phyloP scores from a whole-genome alignment of 2,888 invertebrate genomes.

The Leucoma salicis region DNA sequence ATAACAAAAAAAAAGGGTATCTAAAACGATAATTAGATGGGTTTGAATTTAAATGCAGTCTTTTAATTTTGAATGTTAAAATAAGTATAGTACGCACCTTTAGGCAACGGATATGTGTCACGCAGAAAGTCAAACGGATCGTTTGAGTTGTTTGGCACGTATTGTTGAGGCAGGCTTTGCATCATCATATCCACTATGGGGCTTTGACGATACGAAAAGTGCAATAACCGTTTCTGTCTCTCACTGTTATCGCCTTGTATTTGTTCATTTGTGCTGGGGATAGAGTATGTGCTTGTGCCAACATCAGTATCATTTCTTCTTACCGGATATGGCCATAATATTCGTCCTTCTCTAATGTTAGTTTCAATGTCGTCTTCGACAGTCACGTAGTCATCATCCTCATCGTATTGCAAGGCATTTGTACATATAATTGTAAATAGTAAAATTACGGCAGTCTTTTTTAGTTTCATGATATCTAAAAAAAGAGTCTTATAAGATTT shows the following conservation, averaged over 20 bases:
- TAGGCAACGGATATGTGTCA: constrained; percentile 66
- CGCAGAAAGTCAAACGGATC: constrained; percentile 71
- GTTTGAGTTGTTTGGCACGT: constrained; percentile 48
- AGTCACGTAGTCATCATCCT: constrained; percentile 43
- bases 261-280: constrained; percentile 18
- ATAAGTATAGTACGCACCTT: too few relatives aligned
- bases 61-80: too few relatives aligned
- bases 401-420: constrained; percentile 34
- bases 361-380: constrained; percentile 39
- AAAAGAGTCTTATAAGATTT: constrained; percentile 1
- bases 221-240: constrained; percentile 46
- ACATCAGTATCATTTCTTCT: constrained; percentile 34
- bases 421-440: constrained; percentile 28
- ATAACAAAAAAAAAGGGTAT: too few relatives aligned
- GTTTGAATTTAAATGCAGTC: too few relatives aligned
- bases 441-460: constrained; percentile 28
- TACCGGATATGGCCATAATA: constrained; percentile 59
- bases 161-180: constrained; percentile 53
- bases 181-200: constrained; percentile 67
- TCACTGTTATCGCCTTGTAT: constrained; percentile 13
- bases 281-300: constrained; percentile 4
- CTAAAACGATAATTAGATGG: too few relatives aligned
- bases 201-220: constrained; percentile 60
- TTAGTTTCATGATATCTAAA: constrained; percentile 50
- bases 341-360: constrained; percentile 40